Base-by-base conservation (phyloP, 1,140 invertebrate species). In the Drosophila subpulchrella region DNA sequence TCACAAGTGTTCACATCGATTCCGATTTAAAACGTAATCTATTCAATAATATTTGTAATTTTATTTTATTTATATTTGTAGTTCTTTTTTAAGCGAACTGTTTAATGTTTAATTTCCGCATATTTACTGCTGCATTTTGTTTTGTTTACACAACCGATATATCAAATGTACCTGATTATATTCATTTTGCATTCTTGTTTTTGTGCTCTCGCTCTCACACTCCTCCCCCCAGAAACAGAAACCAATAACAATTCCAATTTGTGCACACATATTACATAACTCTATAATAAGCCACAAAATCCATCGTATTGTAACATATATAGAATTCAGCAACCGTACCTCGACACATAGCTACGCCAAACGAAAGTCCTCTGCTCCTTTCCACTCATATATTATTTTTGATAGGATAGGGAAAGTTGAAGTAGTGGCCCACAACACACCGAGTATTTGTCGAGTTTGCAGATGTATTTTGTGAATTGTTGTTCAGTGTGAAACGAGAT, bases 91-190 rank as follows among this genome's bases (percentile, higher is more conserved):
- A 61, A 81, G 48, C 61, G 48, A 51, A 51, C 11, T 51, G 27
- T 51, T 50, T 60, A 58, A 78, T 78, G 76, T 67, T 75, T 75
- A 71, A 78, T 67, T 86, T 78, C 71, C 62, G 65, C 68, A 73
- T 78, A 55, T 75, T 71, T 71, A 68, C 76, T 81, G 76, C 84
- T 71, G 79, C 73, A 88, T 89, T 89, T 88, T 82, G 71, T 88
- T 83, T 88, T 61, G 53, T 71, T 77, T 65, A 76, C 71, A 81
- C 51, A 75, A 89, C 84, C 84, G 77, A 90, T 89, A 90, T 89
- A 89, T 89, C 80, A 90, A 89, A 89, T 89, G 84, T 89, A 89
- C 84, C 84, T 89, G 84, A 89, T 89, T 89, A 89, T 89, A 89
- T 78, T 89, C 84, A 89, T 89, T 89, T 89, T 84, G 84, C 81